Evolutionary conservation across 2,797 vertebrate species (phyloP).

Genomic region (Varecia variegata): DNA sequence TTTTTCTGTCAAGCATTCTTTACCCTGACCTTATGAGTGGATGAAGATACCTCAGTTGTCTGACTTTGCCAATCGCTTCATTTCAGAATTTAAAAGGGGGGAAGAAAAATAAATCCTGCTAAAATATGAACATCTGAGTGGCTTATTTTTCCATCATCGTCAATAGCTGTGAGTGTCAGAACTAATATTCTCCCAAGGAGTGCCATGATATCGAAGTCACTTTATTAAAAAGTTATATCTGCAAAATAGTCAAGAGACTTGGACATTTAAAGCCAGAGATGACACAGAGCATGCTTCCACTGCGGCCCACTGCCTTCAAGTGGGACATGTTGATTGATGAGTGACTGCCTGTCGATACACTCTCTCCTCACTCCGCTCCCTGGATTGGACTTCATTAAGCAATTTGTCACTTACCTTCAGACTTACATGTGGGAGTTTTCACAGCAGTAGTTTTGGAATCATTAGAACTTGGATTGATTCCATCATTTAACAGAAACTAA

Average conservation of each 20-base stretch:
- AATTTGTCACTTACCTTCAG: slow-evolving; percentile 63
- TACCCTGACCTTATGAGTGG: slow-evolving; percentile 80
- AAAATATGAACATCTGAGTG: slow-evolving; percentile 81
- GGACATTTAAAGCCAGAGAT: slow-evolving; percentile 79
- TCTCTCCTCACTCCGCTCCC: slow-evolving; percentile 81
- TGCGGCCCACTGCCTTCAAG: slow-evolving; percentile 82
- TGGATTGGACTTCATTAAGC: slow-evolving; percentile 80
- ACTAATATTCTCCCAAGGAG: slow-evolving; percentile 80
- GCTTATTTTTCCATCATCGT: slow-evolving; percentile 69
- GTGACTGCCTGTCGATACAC: slow-evolving; percentile 81
- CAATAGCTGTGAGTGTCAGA: slow-evolving; percentile 77
- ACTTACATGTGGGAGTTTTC: slow-evolving; percentile 68
- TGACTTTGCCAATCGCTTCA: slow-evolving; percentile 82
- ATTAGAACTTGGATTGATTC: slow-evolving; percentile 54
- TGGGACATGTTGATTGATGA: slow-evolving; percentile 88
- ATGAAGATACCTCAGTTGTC: slow-evolving; percentile 84
- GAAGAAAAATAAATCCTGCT: slow-evolving; percentile 67
- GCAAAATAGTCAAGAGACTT: slow-evolving; percentile 76
- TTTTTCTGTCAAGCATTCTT: slow-evolving; percentile 79
- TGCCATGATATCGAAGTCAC: slow-evolving; percentile 83
- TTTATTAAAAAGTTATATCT: slow-evolving; percentile 78
- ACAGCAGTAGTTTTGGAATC: slow-evolving; percentile 68
- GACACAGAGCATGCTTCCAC: slow-evolving; percentile 84
- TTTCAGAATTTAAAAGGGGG: slow-evolving; percentile 74
- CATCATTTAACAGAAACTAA: slow-evolving; percentile 62